Evolutionary conservation across 2,113 vertebrate genomes (phyloP).

Genomic region (Eubucco bourcierii): DNA sequence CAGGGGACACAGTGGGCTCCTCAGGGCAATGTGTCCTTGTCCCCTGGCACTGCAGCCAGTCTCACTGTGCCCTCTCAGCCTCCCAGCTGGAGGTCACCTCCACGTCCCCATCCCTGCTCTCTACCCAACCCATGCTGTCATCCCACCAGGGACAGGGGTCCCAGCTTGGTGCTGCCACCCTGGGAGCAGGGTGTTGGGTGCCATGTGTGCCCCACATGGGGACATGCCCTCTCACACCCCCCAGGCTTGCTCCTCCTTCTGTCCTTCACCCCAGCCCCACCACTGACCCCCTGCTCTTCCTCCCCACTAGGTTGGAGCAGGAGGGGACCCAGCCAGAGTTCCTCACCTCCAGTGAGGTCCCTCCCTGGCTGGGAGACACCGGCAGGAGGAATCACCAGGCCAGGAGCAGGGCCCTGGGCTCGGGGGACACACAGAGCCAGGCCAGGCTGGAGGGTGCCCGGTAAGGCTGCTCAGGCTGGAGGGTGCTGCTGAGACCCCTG

Average conservation of each 20-base stretch:
- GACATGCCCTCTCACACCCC: too few species aligned
- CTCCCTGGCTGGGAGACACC: neutral
- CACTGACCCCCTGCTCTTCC: neutral
- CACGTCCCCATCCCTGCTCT: neutral
- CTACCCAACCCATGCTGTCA: neutral
- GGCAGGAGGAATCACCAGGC: neutral
- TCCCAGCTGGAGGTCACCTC: neutral
- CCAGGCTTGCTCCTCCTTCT: rapidly evolving
- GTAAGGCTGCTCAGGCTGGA: neutral
- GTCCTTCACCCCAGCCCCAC: neutral
- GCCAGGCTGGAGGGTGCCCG: conserved; percentile 52
- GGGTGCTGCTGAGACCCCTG: neutral
- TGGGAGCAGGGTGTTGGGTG: neutral
- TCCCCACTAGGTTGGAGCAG: neutral
- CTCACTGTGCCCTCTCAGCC: neutral
- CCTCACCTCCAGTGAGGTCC: neutral
- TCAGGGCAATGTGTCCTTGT: too few species aligned
- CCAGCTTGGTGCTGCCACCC: rapidly evolving
- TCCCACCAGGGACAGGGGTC: neutral
- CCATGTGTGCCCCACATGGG: neutral
- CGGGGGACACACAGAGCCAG: neutral
- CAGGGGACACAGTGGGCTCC: rapidly evolving
- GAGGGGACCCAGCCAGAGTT: neutral
- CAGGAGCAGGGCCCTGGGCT: neutral
- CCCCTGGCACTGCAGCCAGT: too few species aligned